Base-by-base conservation (phyloP, 2,797 vertebrate species). In the Sciaenops ocellatus region DNA sequence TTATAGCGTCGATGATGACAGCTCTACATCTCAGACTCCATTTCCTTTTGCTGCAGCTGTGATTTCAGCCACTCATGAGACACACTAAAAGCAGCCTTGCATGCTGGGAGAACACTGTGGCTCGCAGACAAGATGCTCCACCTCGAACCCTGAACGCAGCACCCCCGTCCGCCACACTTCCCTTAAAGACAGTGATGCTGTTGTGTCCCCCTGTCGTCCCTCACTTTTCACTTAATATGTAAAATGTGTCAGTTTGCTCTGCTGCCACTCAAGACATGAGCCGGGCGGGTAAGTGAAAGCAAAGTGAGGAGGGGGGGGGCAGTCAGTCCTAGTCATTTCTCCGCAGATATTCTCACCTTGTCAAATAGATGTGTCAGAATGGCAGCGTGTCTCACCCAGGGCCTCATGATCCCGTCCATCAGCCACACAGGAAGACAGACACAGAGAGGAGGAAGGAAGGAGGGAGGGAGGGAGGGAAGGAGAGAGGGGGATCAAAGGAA, bases 321-420 rank as follows among this genome's bases (percentile, higher is more conserved):
- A 69, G 73, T 69, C 55, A 42, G 76, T 73, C 42, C 42, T 56
- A 6, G 51, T 78, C 69, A 70, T 69, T 75, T 68, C 79, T 79
- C 74, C 8, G 55, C 65, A 80, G 79, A 85, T 88, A 76, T 88
- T 91, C 80, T 92, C 92, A 92, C 89, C 92, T 90, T 88, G 92
- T 93, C 89, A 93, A 78, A 85, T 72, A 83, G 70, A 91, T 69
- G 88, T 82, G 89, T 92, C 86, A 90, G 68, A 73, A 70, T 42
- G 8, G 55, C 50, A 67, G 81, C 68, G 68, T 69, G 48, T 79
- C 55, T 86, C 78, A 88, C 72, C 69, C 50, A 3, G 64, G 67
- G 71, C 70, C 75, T 78, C 52, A 5, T 77, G 88, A 89, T 90
- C 80, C 85, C 6, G 44, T 92, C 89, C 79, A 73, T 90, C 88